Evolutionary conservation across 2,888 invertebrate genomes (phyloP), one percentile per base, ranked within the genome.

Genomic region (Ornithoptera priamus): DNA sequence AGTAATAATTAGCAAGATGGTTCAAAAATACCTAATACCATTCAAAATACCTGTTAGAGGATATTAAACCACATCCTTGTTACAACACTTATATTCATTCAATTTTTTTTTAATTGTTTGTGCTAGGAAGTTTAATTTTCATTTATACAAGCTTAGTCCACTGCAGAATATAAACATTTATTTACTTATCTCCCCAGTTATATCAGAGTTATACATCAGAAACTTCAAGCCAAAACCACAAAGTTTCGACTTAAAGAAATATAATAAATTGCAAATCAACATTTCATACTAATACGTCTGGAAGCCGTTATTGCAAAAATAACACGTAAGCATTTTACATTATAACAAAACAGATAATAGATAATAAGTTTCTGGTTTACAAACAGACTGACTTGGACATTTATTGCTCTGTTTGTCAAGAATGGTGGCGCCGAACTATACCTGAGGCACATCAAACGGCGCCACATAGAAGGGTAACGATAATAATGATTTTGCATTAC

Each of bases 371-470:
- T 36, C 60, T 39, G 12, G 24, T 61, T 39, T n/a, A n/a, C 60
- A 61, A 60, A 30, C 53, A 53, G 53, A 53, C 53, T 53, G 6
- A 57, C 20, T 42, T 42, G 39, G 66, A 66, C 60, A 60, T 66
- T 66, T 50, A 60, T 60, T 60, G 46, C 50, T 60, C 60, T 66
- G 66, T 66, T 66, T 66, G 50, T 36, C 12, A 64, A 50, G 66
- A 66, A 50, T 30, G 22, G 50, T 60, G 66, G 66, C 60, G 66
- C 66, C 60, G 30, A 8, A 15, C 10, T n/a, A 60, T 36, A 60
- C 66, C 60, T 66, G 60, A 18, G 53, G 57, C 6, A 57, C 22
- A 57, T 57, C n/a, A 57, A n/a, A 57, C n/a, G 20, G n/a, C 20
- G 57, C 57, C 57, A 20, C 57, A 57, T 57, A 57, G 57, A 57